Base-by-base conservation (phyloP, 2,797 vertebrate species). In the Eulemur albifrons region DNA sequence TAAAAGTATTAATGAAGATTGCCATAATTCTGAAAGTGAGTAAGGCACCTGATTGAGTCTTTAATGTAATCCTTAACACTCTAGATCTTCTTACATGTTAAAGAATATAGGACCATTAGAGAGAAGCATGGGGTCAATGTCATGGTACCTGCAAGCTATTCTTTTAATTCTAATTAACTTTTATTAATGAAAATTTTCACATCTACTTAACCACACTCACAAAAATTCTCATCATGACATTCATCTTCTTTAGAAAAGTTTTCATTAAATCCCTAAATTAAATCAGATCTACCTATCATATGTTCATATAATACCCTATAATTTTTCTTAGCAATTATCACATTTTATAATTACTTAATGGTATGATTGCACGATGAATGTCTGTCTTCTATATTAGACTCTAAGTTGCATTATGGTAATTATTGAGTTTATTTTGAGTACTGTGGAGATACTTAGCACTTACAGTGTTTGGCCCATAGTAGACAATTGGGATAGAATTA, bases 301-400 rank as follows among this genome's bases (percentile, higher is more conserved):
- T 69, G 11, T 25, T 70, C 45, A 76, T 63, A 69, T 90, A 70
- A 48, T 57, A 70, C 12, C 50, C 32, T 63, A n/a, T 77, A 70
- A 81, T 73, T 93, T 92, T 73, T 90, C 67, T 61, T 38, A 77
- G n/a, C 23, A 87, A 59, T 87, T 90, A 87, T 73, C 30, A 73
- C 15, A 40, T 61, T 86, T 90, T 77, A 69, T 95, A 93, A 87
- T 72, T 90, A 52, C 21, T 72, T 83, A 77, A 86, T 82, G n/a
- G 40, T 48, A 70, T 90, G 69, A 93, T 83, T 93, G 13, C 67
- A 72, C 79, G 52, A 90, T 93, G 69, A 69, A 93, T 63, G 27
- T 40, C 76, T 84, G 14, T 50, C 27, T 77, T 48, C 45, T 90
- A 43, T 93, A 75, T 82, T 63, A 86, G 23, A 88, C 27, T 79